Conservation (phyloP, 2,797 vertebrate species). For the Echeneis naucrates region DNA sequence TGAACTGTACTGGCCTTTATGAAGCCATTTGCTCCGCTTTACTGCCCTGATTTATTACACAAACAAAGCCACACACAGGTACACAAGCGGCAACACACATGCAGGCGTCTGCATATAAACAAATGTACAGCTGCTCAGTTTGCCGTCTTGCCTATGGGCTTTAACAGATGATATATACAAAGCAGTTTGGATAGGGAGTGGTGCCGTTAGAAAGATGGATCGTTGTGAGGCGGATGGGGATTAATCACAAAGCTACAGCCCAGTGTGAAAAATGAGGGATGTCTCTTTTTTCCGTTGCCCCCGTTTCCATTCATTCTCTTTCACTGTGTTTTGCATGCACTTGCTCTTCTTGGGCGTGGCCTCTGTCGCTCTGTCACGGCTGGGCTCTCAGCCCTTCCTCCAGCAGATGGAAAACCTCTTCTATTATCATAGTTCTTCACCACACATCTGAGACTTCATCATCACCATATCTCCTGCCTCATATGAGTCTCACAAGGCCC, state of each 20-base stretch:
- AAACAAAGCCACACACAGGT: slow-evolving; percentile 38
- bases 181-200: slow-evolving; percentile 66
- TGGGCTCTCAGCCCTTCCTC: slow-evolving; percentile 43
- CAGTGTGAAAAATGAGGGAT: slow-evolving; percentile 65
- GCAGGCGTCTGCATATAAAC: background rate
- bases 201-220: slow-evolving; percentile 73
- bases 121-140: slow-evolving; percentile 7
- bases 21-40: slow-evolving; percentile 59
- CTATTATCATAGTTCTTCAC: slow-evolving; percentile 64
- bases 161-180: slow-evolving; percentile 72
- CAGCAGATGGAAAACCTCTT: slow-evolving; percentile 63
- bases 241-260: slow-evolving; percentile 65
- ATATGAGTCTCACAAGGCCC: slow-evolving; percentile 26
- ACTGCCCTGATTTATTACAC: slow-evolving; percentile 56
- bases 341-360: slow-evolving; percentile 62
- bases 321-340: slow-evolving; percentile 39
- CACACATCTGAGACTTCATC: slow-evolving; percentile 66
- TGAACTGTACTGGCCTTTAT: slow-evolving; percentile 57
- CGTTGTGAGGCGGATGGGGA: slow-evolving; percentile 44
- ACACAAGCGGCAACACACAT: background rate
- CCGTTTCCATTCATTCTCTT: slow-evolving; percentile 47
- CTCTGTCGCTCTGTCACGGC: slow-evolving; percentile 37
- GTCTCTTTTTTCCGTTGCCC: slow-evolving; percentile 35
- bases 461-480: slow-evolving; percentile 68
- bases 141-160: slow-evolving; percentile 34